Evolutionary conservation across 2,888 invertebrate genomes (phyloP).

Genomic region (Dicranocentrus wangi): DNA sequence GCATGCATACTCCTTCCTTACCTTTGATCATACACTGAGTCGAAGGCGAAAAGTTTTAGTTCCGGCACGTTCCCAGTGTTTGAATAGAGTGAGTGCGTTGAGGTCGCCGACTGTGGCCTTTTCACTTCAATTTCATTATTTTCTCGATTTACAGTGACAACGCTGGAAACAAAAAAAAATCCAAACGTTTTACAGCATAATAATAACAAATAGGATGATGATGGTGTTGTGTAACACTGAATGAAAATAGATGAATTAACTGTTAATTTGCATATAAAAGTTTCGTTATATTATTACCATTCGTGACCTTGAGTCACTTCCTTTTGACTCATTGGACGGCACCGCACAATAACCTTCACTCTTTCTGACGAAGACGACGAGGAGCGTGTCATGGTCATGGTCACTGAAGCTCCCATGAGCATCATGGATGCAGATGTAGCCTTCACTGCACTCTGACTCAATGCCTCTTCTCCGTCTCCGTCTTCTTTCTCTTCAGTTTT

Average conservation of each 20-base stretch:
- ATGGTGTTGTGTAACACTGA: too few species aligned
- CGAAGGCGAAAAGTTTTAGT: conserved; percentile 94
- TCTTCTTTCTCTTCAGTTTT: conserved; percentile 26
- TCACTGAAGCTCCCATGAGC: neutral
- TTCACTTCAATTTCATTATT: conserved; percentile 92
- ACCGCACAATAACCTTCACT: conserved; percentile 97
- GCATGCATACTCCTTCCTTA: conserved; percentile 73
- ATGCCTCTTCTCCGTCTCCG: conserved; percentile 7
- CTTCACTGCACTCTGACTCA: neutral
- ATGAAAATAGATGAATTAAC: too few species aligned
- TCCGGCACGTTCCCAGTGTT: conserved; percentile 62
- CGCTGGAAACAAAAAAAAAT: conserved; percentile 75
- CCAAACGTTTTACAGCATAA: neutral
- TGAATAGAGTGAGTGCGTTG: conserved; percentile 51
- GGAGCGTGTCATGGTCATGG: conserved; percentile 9
- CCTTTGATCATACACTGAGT: conserved; percentile 94
- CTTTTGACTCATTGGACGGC: conserved; percentile 93
- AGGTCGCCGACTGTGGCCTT: conserved; percentile 80
- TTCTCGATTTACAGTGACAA: conserved; percentile 87
- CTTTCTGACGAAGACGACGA: conserved; percentile 79
- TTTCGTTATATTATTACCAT: conserved; percentile 74
- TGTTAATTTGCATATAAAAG: neutral
- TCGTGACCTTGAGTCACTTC: conserved; percentile 85
- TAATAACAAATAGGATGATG: neutral
- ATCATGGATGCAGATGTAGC: conserved; percentile 9